Base-by-base conservation (phyloP, 2,888 invertebrate genomes). In the Pyrrhosoma nymphula region DNA sequence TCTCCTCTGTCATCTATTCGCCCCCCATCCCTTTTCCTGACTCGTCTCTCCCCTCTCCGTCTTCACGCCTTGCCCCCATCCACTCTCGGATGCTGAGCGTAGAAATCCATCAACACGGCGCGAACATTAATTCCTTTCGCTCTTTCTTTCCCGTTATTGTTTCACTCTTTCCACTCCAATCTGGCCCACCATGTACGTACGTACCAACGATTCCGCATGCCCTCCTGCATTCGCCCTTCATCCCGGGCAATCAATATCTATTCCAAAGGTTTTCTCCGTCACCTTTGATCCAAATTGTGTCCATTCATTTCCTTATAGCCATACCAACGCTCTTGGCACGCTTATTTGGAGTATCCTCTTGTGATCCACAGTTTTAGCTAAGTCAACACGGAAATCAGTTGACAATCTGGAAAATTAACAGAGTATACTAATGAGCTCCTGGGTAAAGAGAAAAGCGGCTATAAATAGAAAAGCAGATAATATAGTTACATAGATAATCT, bases 41-140 rank as follows among this genome's bases (percentile, higher is more conserved):
- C 88, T 12, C 88, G 2, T 20, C 88, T 23, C 55, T 8, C 23
- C 35, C 26, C 47, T 26, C 88, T 88, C 88, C 23, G 6, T 16
- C 55, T 47, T 4, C 26, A n/a, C 55, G 89, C 26, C 18, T 56
- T 89, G 4, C 10, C 88, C 35, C 39, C 35, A 2, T 47, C 56
- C 23, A n/a, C 89, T 56, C 89, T 89, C 56, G 55, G 82, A 82
- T 82, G 82, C 82, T 82, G 82, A 26, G 14, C 82, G 69, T 93
- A 63, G 93, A 69, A 69, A 69, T 82, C 82, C 35, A 82, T 82
- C 82, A 82, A 82, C 82, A 8, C 82, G 82, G 30, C 30, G 30
- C 35, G 82, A 69, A 39, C 55, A 93, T 93, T 93, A 93, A 39
- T 91, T 91, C 69, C 63, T n/a, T 16, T 93, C 69, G 56, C 35